Evolutionary conservation across 2,888 invertebrate genomes (phyloP).

Genomic region (Gisinianus flammeolus): DNA sequence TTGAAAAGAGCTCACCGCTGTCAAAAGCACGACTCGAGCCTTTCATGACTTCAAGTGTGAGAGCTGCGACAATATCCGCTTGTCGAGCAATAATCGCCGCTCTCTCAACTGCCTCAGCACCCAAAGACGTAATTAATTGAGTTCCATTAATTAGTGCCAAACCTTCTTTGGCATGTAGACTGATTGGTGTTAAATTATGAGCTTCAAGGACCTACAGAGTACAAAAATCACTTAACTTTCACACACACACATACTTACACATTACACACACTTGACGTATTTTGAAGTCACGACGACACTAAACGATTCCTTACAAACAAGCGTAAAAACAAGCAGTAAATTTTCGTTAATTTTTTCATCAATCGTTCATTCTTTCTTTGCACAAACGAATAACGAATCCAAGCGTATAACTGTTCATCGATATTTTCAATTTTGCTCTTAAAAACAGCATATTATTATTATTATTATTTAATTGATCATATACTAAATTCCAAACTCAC

Average conservation of each 20-base stretch:
- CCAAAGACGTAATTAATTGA: constrained; percentile 71
- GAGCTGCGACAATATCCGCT: constrained; percentile 71
- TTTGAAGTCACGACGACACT: too few species aligned
- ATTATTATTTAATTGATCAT: too few species aligned
- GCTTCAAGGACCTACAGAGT: constrained; percentile 66
- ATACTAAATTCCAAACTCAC: too few species aligned
- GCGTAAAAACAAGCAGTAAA: too few species aligned
- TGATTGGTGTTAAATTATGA: constrained; percentile 67
- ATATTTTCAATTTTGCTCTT: too few species aligned
- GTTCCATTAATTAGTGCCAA: constrained; percentile 72
- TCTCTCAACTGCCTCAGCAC: constrained; percentile 70
- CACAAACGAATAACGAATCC: too few species aligned
- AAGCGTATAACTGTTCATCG: too few species aligned
- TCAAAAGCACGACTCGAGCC: constrained; percentile 71
- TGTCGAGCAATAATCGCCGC: constrained; percentile 67
- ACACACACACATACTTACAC: background rate
- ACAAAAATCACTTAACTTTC: too few species aligned
- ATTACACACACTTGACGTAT: background rate
- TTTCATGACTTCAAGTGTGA: constrained; percentile 71
- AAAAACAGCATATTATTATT: too few species aligned
- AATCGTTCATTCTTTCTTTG: too few species aligned
- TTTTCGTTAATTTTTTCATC: background rate
- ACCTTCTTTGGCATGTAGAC: constrained; percentile 70
- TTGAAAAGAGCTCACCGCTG: constrained; percentile 62
- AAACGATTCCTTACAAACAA: too few species aligned